Evolutionary conservation across 2,888 invertebrate genomes (phyloP), one percentile per base, ranked within the genome.

Genomic region (Acronicta leporina): DNA sequence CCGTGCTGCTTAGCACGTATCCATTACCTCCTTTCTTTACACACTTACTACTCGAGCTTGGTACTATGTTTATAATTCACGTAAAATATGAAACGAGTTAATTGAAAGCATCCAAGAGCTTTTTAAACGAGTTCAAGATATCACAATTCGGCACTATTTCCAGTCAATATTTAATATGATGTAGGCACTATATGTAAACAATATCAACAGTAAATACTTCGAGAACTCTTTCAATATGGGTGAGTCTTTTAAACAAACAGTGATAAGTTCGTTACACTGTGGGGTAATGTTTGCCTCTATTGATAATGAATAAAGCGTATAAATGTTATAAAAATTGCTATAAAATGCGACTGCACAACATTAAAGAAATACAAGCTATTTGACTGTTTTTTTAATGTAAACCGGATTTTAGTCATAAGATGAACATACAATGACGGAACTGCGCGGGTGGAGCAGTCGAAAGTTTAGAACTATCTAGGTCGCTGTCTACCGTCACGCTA

Each of bases 401-500:
- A 91, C 91, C 90, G 92, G 90, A 92, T 88, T 91, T 91, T 84
- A 83, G 84, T 82, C 80, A 82, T 75, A 85, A 73, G 73, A 79
- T 74, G 76, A 79, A 78, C 78, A 73, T 71, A 79, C 80, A 80
- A 77, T 72, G 77, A 72, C 81, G 73, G 74, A 76, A 69, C 67
- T 38, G 73, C 72, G 63, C 69, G 76, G 73, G 74, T 82, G 78
- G 69, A 74, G 80, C 74, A 70, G 87, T 88, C 88, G 93, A 92
- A 93, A 93, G 92, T 92, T 20, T 83, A 86, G 64, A 81, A 88
- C 90, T 92, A 92, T 93, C 92, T 92, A 92, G 91, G 90, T 87
- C 90, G 87, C 82, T 86, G 84, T 87, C 82, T 82, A 77, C 82
- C 83, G 87, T 87, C 90, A 91, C 88, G 87, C 89, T 87, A 85